Percentiles rank a stretch among this genome's conserved stretches.
phyloP scores from a whole-genome alignment of 2,888 invertebrate genomes.

The Dryocosmus kuriphilus region DNA sequence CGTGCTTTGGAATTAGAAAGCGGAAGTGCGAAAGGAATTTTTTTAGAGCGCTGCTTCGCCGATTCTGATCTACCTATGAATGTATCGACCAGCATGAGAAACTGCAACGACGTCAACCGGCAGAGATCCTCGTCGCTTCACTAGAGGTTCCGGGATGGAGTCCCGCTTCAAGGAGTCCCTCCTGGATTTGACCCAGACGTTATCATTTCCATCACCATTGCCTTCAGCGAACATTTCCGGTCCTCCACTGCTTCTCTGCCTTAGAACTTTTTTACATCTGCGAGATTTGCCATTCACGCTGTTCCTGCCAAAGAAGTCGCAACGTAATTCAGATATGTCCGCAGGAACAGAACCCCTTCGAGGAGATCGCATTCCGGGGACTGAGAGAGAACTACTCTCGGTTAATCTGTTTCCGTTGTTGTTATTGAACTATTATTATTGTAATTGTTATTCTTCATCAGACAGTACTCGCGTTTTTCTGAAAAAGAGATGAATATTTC shows the following conservation, averaged over 20 bases:
- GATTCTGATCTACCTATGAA: constrained; percentile 64
- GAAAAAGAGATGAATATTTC: constrained; percentile 39
- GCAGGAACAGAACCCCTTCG: constrained; percentile 74
- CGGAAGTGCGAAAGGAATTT: constrained; percentile 27
- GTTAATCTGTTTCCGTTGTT: constrained; percentile 58
- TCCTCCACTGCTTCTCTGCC: constrained; percentile 82
- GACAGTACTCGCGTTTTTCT: constrained; percentile 69
- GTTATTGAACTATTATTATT: constrained; percentile 51
- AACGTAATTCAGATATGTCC: constrained; percentile 72
- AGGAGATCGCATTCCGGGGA: constrained; percentile 65
- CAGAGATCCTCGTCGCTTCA: constrained; percentile 82
- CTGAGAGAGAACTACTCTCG: constrained; percentile 12
- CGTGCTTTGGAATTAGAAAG: constrained; percentile 29
- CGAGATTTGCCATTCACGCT: constrained; percentile 79
- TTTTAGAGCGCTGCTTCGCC: constrained; percentile 3
- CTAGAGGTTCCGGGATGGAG: constrained; percentile 77
- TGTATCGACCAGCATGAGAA: constrained; percentile 79
- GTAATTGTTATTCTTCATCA: constrained; percentile 61
- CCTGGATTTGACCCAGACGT: constrained; percentile 68
- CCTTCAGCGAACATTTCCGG: constrained; percentile 79
- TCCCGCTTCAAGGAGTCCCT: constrained; percentile 68
- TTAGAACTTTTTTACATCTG: constrained; percentile 80
- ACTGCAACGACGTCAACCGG: constrained; percentile 82
- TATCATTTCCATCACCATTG: constrained; percentile 14
- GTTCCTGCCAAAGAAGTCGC: constrained; percentile 67